These are phyloP conservation scores for Folsomia manolachei DNA, from an alignment of 2,888 invertebrate genomes.

Conservation along the genomic window DNA sequence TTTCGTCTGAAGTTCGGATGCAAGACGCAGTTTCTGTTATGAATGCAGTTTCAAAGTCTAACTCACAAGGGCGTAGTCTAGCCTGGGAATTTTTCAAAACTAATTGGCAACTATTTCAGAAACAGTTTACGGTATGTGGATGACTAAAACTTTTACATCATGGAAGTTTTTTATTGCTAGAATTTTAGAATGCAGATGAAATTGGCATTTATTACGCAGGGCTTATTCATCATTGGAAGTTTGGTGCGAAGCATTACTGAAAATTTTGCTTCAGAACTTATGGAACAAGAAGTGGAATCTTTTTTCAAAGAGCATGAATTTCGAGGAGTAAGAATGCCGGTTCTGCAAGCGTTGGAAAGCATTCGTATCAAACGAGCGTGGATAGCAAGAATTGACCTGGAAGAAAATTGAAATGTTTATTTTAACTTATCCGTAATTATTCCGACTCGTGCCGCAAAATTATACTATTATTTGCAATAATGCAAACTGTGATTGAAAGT, in stretches of 20 bases:
- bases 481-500: too few relatives aligned
- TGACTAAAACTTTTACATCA: too few relatives aligned
- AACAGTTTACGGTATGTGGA: not conserved
- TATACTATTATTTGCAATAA: too few relatives aligned
- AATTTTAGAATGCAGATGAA: too few relatives aligned
- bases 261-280: constrained; percentile 79
- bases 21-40: constrained; percentile 92
- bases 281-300: constrained; percentile 74
- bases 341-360: constrained; percentile 87
- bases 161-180: too few relatives aligned
- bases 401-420: too few relatives aligned
- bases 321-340: constrained; percentile 79
- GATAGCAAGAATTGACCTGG: constrained; percentile 68
- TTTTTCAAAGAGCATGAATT: constrained; percentile 74
- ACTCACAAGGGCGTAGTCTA: constrained; percentile 69
- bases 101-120: constrained; percentile 65
- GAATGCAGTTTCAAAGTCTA: constrained; percentile 76
- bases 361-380: constrained; percentile 84
- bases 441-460: too few relatives aligned
- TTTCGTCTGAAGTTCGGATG: constrained; percentile 82
- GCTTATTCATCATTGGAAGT: constrained; percentile 75
- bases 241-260: constrained; percentile 83
- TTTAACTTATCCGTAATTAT: too few relatives aligned
- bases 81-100: constrained; percentile 89
- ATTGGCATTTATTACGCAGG: too few relatives aligned